Evolutionary conservation across 1,140 invertebrate species (phyloP).

Genomic region (Portunus trituberculatus): DNA sequence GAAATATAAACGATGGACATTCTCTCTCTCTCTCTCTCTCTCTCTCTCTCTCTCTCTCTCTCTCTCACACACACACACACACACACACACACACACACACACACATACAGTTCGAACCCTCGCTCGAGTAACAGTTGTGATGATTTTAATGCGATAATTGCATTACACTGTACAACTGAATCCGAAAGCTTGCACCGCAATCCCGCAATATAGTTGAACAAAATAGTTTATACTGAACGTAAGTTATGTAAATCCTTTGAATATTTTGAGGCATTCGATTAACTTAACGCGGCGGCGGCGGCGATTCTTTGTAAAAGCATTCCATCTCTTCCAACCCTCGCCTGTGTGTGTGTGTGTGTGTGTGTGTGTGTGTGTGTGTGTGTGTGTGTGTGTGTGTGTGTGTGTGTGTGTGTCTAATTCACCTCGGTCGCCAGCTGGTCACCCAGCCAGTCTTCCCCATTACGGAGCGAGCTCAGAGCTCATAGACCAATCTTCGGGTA

Average conservation of each 20-base stretch:
- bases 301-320: neutral
- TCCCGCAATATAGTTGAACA: neutral
- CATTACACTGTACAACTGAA: constrained; percentile 2
- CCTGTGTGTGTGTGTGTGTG: no score
- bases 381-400: no score
- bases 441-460: no score
- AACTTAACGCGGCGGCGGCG: neutral
- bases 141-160: neutral
- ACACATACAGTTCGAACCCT: neutral
- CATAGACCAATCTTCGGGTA: no score
- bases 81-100: no score
- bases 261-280: constrained; percentile 23
- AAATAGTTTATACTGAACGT: neutral
- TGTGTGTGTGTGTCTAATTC: no score
- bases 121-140: neutral
- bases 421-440: no score
- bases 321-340: neutral
- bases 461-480: no score
- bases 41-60: no score
- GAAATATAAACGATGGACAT: neutral
- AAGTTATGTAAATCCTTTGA: constrained; percentile 1
- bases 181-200: neutral
- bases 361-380: no score
- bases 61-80: no score
- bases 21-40: no score